phyloP scores from a whole-genome alignment of 2,888 invertebrate species.

The Drosophila limbata region DNA sequence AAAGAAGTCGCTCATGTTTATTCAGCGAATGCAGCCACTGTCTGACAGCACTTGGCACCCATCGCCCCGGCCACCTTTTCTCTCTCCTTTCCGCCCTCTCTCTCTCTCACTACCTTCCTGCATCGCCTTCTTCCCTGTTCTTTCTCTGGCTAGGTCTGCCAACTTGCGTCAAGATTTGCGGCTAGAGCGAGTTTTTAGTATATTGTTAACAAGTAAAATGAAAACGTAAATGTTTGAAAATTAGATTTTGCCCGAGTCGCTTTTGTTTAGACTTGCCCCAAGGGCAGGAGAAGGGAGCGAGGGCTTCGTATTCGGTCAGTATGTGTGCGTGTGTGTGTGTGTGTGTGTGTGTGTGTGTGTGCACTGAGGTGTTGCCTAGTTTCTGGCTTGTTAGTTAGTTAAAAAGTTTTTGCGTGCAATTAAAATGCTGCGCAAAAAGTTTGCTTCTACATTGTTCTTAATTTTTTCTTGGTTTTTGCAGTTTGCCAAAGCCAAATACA shows the following conservation, averaged over 20 bases:
- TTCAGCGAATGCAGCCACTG: conserved; percentile 45
- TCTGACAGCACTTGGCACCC: conserved; percentile 24
- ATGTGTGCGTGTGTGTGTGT: conserved; percentile 7
- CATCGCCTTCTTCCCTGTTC: neutral
- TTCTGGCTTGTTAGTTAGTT: conserved; percentile 80
- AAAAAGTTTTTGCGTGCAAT: conserved; percentile 80
- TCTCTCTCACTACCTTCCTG: neutral
- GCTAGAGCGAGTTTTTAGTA: conserved; percentile 50
- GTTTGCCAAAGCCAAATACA: conserved; percentile 76
- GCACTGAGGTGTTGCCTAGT: conserved; percentile 79
- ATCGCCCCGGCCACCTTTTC: conserved; percentile 1
- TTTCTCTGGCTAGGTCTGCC: neutral
- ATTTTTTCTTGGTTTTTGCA: conserved; percentile 71
- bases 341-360: conserved; percentile 33
- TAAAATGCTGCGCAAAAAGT: conserved; percentile 80
- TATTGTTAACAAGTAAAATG: conserved; percentile 79
- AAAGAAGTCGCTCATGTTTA: conserved; percentile 67
- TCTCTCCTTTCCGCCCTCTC: too few relatives aligned
- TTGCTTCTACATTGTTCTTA: conserved; percentile 75
- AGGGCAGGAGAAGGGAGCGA: neutral
- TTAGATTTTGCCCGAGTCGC: conserved; percentile 75
- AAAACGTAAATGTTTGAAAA: conserved; percentile 81
- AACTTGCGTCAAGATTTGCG: conserved; percentile 55
- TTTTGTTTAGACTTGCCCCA: conserved; percentile 62
- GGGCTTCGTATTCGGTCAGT: neutral